phyloP scores from a whole-genome alignment of 2,888 invertebrate species.

The Alcis repandata region DNA sequence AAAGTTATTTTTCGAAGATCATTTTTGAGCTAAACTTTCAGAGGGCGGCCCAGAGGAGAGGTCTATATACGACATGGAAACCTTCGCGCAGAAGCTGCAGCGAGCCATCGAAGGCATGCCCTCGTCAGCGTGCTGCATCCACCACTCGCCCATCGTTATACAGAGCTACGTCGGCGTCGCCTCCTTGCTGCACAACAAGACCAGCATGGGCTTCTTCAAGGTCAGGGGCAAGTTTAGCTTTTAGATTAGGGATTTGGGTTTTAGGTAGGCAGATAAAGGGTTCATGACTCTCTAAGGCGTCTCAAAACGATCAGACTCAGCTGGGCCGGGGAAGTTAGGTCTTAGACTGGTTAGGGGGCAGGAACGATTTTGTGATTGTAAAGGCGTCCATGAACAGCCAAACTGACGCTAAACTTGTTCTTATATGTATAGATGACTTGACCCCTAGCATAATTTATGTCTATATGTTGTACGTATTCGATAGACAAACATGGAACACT shows the following conservation, averaged over 20 bases:
- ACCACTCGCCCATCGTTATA: slow-evolving; percentile 90
- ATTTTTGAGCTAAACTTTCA: slow-evolving; percentile 44
- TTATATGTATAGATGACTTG: too few species aligned
- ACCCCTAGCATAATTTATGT: too few species aligned
- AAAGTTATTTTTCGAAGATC: neutral
- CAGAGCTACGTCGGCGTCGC: slow-evolving; percentile 93
- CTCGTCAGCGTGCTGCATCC: slow-evolving; percentile 83
- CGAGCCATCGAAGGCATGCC: slow-evolving; percentile 81
- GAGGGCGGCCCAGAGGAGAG: slow-evolving; percentile 75
- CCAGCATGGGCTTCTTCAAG: slow-evolving; percentile 94
- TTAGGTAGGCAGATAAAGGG: too few species aligned
- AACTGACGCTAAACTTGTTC: too few species aligned
- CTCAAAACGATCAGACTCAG: neutral
- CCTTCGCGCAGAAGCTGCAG: slow-evolving; percentile 86
- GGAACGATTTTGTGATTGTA: neutral
- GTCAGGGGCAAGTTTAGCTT: slow-evolving; percentile 95
- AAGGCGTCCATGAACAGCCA: neutral
- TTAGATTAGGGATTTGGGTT: slow-evolving; percentile 70
- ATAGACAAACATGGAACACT: too few species aligned
- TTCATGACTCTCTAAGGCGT: neutral
- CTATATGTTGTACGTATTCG: too few species aligned
- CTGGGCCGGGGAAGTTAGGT: neutral
- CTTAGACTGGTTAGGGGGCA: neutral
- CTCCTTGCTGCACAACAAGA: slow-evolving; percentile 93
- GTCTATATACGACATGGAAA: slow-evolving; percentile 87